Conservation (phyloP, 2,113 vertebrate genomes). For the Xyliphius kryptos region DNA sequence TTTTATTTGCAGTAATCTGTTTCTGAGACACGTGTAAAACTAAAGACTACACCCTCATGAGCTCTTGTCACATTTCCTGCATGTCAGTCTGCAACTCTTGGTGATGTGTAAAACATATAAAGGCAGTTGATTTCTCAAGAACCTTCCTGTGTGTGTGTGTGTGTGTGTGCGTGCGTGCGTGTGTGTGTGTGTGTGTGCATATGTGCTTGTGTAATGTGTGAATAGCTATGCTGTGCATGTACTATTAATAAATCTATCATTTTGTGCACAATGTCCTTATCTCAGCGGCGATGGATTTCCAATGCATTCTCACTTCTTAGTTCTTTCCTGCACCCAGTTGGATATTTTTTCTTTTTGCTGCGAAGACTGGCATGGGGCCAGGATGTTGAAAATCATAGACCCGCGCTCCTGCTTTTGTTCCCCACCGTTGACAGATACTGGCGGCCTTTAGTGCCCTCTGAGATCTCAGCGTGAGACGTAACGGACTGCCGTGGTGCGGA, state of each 20-base stretch:
- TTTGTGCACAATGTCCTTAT: slow-evolving; percentile 84
- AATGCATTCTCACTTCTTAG: slow-evolving; percentile 82
- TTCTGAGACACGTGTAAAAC: too few relatives aligned
- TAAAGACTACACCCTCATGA: too few relatives aligned
- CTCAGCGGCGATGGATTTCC: slow-evolving; percentile 89
- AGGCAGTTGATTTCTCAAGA: too few relatives aligned
- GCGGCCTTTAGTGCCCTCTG: slow-evolving; percentile 56
- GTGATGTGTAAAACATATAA: too few relatives aligned
- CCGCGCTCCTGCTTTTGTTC: slow-evolving; percentile 47
- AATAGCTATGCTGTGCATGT: too few relatives aligned
- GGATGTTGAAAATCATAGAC: slow-evolving; percentile 52
- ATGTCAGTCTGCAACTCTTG: too few relatives aligned
- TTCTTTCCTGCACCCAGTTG: slow-evolving; percentile 46
- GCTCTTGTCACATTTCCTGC: too few relatives aligned
- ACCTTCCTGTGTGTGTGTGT: too few relatives aligned
- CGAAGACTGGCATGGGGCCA: slow-evolving; percentile 52
- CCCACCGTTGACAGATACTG: slow-evolving; percentile 55
- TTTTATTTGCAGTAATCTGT: too few relatives aligned
- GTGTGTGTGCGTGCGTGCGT: too few relatives aligned
- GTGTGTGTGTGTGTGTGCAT: too few relatives aligned
- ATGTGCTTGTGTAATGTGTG: too few relatives aligned
- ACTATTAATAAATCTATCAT: slow-evolving; percentile 20
- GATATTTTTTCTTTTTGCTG: slow-evolving; percentile 46
- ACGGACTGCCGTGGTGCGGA: slow-evolving; percentile 52
- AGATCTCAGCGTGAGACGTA: slow-evolving; percentile 50